Base-by-base conservation (phyloP, 1,140 invertebrate species). In the Drosophila persimilis region DNA sequence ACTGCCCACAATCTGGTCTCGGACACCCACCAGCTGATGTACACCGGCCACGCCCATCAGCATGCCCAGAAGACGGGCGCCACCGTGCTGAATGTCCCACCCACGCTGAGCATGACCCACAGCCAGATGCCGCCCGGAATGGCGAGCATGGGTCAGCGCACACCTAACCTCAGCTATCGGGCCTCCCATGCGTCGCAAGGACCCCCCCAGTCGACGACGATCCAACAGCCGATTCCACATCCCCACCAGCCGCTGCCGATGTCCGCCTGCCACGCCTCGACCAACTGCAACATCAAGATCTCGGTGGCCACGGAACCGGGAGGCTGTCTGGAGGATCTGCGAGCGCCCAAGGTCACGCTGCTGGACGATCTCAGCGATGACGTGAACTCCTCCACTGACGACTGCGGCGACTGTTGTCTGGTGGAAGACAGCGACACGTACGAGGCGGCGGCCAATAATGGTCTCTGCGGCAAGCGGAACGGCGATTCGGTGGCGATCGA, bases 61-160 rank as follows among this genome's bases (percentile, higher is more conserved):
- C 7, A 39, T 1, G 35, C 39, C 0, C 62, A 73, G 35, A 88
- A 74, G 24, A n/a, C 52, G 2, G 62, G 60, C 56, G 64, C 73
- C 8, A 11, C 71, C 3, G 80, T 74, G 26, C 60, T 91, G 20
- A 90, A 58, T 66, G 90, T 91, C 2, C 86, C 90, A 31, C 90
- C 90, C 51, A 90, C 86, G 7, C 39, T 90, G 20, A 90, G 80
- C 56, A 88, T 90, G 77, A 73, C 83, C 17, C 77, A 88, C 56
- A 80, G 65, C 6, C 90, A 90, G 47, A 90, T 90, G 86, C 83
- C 90, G 15, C 85, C 83, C 3, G 83, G 85, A 6, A 80, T 85
- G 73, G 83, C 83, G 52, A 86, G 83, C 71, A 86, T 86, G 83
- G 83, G 83, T 9, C 83, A 86, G 45, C 70, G 85, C 8, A 89